Base-by-base conservation (phyloP, 2,888 invertebrate genomes). In the Cartodere bifasciata region DNA sequence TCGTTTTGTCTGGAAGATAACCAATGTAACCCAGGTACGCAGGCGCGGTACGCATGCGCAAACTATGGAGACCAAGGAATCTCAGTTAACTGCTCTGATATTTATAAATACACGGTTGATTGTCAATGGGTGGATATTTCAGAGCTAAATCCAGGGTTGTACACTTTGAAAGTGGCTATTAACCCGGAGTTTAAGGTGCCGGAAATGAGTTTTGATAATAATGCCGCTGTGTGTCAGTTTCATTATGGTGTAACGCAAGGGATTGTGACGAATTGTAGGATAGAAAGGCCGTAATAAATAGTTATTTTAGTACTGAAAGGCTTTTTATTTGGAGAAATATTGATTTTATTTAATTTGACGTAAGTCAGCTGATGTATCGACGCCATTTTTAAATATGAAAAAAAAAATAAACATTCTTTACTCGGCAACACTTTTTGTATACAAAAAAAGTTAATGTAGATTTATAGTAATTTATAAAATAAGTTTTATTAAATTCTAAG, bases 91-190 rank as follows among this genome's bases (percentile, higher is more conserved):
- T 91, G 91, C 50, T 81, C 85, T 1, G 91, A 91, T 52, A 76
- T 86, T 29, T 95, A 95, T 61, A 73, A 81, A 43, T 84, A 84
- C 58, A 91, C 85, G 48, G 82, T 95, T 32, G 95, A 95, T 60
- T 95, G 94, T 52, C 94, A 95, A 52, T 95, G 94, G 95, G 85
- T 95, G 14, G 95, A 95, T 53, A 86, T 95, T 10, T 80, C 90
- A 0, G 94, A 94, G 49, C 67, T 95, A 12, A 62, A 64, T 4
- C 80, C 82, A 0, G 94, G 94, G 13, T 64, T 75, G 10, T 95
- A 94, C 52, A 78, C 70, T 0, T 72, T 87, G 28, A 75, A 85
- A 70, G 78, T 94, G 21, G 74, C 87, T 16, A 75, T 94, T 10
- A 95, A 95, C 61, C 92, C 92, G 0, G 87, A 91, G 53, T 82